Evolutionary conservation across 1,140 invertebrate genomes (phyloP).

Genomic region (Epicauta chinensis): DNA sequence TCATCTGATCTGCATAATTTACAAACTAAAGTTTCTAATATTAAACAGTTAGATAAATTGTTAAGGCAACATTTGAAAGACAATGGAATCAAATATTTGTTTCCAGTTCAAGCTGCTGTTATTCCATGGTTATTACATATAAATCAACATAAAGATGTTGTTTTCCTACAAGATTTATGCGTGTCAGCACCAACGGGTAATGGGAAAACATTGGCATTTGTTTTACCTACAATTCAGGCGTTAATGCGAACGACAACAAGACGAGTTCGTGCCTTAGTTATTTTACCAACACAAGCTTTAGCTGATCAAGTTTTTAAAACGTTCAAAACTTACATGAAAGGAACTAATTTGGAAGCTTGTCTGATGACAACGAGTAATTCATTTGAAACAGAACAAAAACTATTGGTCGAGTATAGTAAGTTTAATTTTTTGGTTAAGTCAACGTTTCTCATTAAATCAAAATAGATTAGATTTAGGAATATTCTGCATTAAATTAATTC

Average conservation of each 20-base stretch:
- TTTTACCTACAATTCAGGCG: slow-evolving; percentile 83
- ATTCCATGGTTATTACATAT: slow-evolving; percentile 73
- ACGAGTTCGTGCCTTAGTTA: slow-evolving; percentile 74
- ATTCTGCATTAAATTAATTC: too few species aligned
- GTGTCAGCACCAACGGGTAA: slow-evolving; percentile 96
- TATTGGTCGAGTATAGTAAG: slow-evolving; percentile 62
- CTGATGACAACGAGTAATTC: slow-evolving; percentile 66
- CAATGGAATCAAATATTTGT: slow-evolving; percentile 74
- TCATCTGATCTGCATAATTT: slow-evolving; percentile 61
- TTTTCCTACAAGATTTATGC: slow-evolving; percentile 84
- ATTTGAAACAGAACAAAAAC: slow-evolving; percentile 68
- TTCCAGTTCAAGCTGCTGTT: slow-evolving; percentile 80
- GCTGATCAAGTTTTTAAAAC: slow-evolving; percentile 84
- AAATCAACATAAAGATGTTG: slow-evolving; percentile 50
- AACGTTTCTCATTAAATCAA: slow-evolving; percentile 4
- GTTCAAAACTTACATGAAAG: slow-evolving; percentile 65
- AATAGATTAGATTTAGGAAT: not conserved
- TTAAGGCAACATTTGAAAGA: slow-evolving; percentile 58
- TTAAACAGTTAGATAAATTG: slow-evolving; percentile 53
- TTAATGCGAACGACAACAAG: slow-evolving; percentile 47
- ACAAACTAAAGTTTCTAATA: slow-evolving; percentile 51
- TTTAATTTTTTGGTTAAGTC: slow-evolving; percentile 2
- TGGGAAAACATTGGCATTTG: slow-evolving; percentile 95
- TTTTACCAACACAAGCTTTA: slow-evolving; percentile 88
- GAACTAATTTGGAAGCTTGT: slow-evolving; percentile 66